Conservation (phyloP, 2,113 vertebrate genomes). For the Tautogolabrus adspersus region DNA sequence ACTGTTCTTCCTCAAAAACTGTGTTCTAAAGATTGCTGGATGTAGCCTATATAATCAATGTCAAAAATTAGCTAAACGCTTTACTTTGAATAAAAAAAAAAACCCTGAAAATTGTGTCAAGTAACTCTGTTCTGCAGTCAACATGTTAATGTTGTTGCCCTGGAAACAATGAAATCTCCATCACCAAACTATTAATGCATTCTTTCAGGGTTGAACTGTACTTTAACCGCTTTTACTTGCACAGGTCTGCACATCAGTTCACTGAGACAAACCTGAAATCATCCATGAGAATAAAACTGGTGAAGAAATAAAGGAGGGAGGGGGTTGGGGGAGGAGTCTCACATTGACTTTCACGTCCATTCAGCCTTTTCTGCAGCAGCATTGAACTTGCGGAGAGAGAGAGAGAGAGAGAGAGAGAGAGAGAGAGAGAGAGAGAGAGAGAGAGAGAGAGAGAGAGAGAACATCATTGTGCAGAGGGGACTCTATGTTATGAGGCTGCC, state of each 20-base stretch:
- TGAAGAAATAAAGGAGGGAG: constrained; percentile 26
- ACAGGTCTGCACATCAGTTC: constrained; percentile 27
- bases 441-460: constrained; percentile 1
- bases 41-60: no score
- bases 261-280: constrained; percentile 46
- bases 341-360: constrained; percentile 80
- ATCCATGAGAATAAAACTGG: constrained; percentile 51
- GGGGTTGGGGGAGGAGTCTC: constrained; percentile 79
- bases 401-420: constrained; percentile 17
- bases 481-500: constrained; percentile 21
- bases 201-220: not conserved
- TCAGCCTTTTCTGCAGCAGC: constrained; percentile 75
- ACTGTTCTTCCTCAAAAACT: no score
- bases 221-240: constrained; percentile 1
- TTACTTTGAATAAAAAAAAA: no score
- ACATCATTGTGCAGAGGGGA: constrained; percentile 35
- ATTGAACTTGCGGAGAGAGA: constrained; percentile 63
- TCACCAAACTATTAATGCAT: not conserved
- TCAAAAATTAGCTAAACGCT: no score
- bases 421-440: constrained; percentile 3
- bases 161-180: not conserved
- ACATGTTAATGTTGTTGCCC: not conserved
- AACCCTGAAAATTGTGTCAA: no score
- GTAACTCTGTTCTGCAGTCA: no score
- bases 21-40: no score